These are phyloP conservation scores for Cylindroiulus punctatus DNA, from an alignment of 2,888 invertebrate genomes.

Conservation along the genomic window DNA sequence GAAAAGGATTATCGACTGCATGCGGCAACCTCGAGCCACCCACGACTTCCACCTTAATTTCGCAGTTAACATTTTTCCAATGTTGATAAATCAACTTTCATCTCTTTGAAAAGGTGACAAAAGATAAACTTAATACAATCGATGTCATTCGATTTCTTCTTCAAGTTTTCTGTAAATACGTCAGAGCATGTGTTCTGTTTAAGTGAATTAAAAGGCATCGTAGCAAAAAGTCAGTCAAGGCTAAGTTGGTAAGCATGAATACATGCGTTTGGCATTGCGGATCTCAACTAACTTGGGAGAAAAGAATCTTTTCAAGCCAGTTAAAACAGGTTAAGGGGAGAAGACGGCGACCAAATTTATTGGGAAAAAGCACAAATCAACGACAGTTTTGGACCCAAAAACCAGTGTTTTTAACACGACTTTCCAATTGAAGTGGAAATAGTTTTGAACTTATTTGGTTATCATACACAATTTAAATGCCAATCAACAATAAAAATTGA, in stretches of 20 bases:
- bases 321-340: neutral
- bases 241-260: conserved; percentile 30
- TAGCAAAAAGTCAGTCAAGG: conserved; percentile 26
- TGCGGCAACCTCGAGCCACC: conserved; percentile 48
- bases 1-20: conserved; percentile 18
- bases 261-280: conserved; percentile 7
- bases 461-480: too few relatives aligned
- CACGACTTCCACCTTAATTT: neutral
- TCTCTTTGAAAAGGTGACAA: neutral
- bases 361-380: neutral
- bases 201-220: conserved; percentile 35
- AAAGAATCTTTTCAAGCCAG: conserved; percentile 7
- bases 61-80: neutral
- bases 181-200: neutral
- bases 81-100: conserved; percentile 36
- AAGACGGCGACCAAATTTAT: neutral
- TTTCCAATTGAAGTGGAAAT: too few relatives aligned
- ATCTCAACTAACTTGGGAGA: neutral
- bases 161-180: neutral
- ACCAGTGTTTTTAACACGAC: too few relatives aligned
- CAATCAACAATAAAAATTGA: too few relatives aligned
- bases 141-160: conserved; percentile 42
- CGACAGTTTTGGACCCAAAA: neutral
- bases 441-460: too few relatives aligned
- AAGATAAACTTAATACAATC: conserved; percentile 12